Conservation (phyloP, 2,888 invertebrate genomes). For the Cephus nigrinus region DNA sequence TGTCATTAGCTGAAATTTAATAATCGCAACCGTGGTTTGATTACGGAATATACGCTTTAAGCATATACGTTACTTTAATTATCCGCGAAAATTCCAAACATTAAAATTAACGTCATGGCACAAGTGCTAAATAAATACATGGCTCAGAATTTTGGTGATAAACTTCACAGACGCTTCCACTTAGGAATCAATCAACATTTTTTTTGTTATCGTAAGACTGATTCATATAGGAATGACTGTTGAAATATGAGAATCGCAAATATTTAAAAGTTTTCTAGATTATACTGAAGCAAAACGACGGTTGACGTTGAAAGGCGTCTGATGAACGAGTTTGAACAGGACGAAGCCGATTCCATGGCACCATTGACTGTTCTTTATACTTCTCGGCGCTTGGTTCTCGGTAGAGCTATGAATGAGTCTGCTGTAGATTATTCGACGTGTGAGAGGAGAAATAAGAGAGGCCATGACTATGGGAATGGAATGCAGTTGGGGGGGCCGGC, state of each 20-base stretch:
- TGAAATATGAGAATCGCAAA: neutral
- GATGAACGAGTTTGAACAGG: neutral
- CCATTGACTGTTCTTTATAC: neutral
- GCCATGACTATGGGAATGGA: slow-evolving; percentile 29
- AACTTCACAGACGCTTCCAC: neutral
- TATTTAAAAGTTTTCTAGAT: neutral
- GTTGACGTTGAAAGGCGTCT: neutral
- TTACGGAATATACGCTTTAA: no score
- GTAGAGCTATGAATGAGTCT: neutral
- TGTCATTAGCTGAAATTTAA: no score
- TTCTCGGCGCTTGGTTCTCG: neutral
- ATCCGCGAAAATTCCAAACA: neutral
- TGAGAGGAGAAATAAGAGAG: neutral
- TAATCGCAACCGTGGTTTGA: no score
- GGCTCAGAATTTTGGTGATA: neutral
- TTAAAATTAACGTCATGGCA: no score
- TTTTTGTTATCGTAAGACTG: neutral
- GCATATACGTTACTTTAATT: neutral
- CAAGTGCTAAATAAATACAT: neutral
- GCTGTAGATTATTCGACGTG: neutral
- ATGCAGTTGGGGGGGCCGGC: slow-evolving; percentile 52
- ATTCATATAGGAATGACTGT: neutral
- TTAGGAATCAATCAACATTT: neutral
- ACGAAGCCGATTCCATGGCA: neutral
- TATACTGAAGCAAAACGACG: neutral